Evolutionary conservation across 2,113 vertebrate genomes (phyloP).

Genomic region (Laterallus jamaicensis): DNA sequence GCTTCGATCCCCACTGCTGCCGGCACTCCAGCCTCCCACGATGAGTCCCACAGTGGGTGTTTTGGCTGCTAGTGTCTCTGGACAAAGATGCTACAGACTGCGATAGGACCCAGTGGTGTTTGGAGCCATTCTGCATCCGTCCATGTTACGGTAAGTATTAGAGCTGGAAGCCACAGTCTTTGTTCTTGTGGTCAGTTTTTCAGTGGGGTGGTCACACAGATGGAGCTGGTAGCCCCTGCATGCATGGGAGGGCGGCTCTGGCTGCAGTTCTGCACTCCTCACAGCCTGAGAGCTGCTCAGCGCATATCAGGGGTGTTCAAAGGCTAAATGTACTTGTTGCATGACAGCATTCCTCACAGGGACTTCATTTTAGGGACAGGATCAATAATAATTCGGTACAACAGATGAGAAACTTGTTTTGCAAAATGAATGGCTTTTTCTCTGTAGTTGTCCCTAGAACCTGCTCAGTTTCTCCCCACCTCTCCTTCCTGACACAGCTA

Average conservation of each 20-base stretch:
- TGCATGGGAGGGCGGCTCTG: accelerated
- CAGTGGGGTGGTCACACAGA: not conserved
- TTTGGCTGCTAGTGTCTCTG: not conserved
- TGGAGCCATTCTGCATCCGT: not conserved
- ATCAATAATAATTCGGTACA: not conserved
- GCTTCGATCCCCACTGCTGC: not conserved
- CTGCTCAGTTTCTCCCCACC: not conserved
- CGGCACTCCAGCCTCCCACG: accelerated
- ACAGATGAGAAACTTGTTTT: not conserved
- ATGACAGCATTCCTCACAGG: not conserved
- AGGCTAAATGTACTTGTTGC: not conserved
- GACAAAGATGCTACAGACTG: not conserved
- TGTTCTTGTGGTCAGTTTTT: not conserved
- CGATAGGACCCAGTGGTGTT: not conserved
- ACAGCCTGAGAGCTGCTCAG: not conserved
- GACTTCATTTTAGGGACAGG: not conserved
- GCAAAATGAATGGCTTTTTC: not conserved
- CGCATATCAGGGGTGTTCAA: not conserved
- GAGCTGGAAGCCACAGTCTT: not conserved
- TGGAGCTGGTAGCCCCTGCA: not conserved
- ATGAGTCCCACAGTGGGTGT: not conserved
- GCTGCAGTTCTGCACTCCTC: not conserved
- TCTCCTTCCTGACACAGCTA: not conserved
- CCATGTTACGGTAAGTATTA: not conserved
- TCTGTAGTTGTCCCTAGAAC: not conserved